phyloP scores from a whole-genome alignment of 2,797 vertebrate genomes.

The Manis javanica region DNA sequence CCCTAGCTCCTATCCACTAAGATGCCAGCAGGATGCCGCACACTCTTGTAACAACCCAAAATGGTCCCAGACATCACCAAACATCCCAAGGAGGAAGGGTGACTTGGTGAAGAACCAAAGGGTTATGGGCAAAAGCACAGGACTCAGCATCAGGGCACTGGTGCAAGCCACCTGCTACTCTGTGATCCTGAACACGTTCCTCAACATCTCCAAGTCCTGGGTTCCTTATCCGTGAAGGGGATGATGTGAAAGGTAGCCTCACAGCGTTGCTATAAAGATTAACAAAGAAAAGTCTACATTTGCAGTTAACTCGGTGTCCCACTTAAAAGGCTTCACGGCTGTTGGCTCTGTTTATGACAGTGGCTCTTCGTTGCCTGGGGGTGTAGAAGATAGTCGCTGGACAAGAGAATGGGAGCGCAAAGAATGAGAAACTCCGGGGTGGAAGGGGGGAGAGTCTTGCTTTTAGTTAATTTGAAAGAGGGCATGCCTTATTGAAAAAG shows the following conservation, averaged over 20 bases:
- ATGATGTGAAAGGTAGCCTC: rapidly evolving
- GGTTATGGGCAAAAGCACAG: neutral
- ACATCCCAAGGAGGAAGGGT: neutral
- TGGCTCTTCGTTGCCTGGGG: neutral
- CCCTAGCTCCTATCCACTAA: neutral
- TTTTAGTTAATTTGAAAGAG: neutral
- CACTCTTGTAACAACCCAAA: neutral
- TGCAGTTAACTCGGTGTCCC: neutral
- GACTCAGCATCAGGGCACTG: neutral
- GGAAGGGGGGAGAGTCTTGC: neutral
- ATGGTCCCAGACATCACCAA: neutral
- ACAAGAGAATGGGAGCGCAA: neutral
- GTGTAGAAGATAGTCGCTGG: neutral
- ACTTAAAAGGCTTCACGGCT: neutral
- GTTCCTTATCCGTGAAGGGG: neutral
- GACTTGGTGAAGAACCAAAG: neutral
- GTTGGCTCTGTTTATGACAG: neutral
- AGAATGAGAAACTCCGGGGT: neutral
- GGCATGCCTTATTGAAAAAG: neutral
- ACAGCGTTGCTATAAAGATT: neutral
- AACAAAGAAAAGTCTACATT: neutral
- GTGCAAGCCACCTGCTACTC: neutral
- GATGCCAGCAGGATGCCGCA: neutral
- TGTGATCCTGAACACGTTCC: too few species aligned
- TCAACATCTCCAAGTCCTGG: neutral